Conservation (phyloP, 1,140 invertebrate genomes). For the Hycleus phaleratus region DNA sequence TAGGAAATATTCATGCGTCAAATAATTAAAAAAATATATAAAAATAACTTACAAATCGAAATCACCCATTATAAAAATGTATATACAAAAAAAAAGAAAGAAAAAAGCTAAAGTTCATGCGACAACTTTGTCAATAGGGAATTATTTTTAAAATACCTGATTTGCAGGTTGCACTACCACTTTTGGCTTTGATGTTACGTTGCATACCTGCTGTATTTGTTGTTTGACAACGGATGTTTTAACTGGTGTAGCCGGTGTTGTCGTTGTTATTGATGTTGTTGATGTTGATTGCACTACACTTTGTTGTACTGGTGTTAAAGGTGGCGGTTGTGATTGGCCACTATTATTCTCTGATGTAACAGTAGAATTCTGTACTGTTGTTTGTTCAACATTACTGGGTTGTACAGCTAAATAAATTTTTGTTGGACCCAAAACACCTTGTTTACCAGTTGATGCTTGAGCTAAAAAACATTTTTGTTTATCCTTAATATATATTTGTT, state of each 20-base stretch:
- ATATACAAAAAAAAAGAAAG: too few relatives aligned
- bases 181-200: conserved; percentile 28
- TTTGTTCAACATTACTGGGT: conserved; percentile 42
- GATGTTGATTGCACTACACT: conserved; percentile 9
- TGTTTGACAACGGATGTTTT: conserved; percentile 7
- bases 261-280: conserved; percentile 1
- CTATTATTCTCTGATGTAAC: conserved; percentile 5
- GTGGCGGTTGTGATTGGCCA: conserved; percentile 40
- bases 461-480: conserved; percentile 42
- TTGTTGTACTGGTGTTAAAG: conserved; percentile 44
- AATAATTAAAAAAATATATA: background rate
- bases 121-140: background rate
- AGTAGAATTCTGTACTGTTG: background rate
- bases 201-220: conserved; percentile 37
- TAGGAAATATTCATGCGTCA: background rate
- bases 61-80: too few relatives aligned
- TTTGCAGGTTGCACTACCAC: conserved; percentile 30
- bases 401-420: conserved; percentile 80
- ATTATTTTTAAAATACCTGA: conserved; percentile 15
- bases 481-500: background rate
- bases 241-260: conserved; percentile 5
- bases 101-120: too few relatives aligned
- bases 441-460: conserved; percentile 71
- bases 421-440: conserved; percentile 71
- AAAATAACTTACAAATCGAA: too few relatives aligned